Base-by-base conservation (phyloP, 2,113 vertebrate species). In the Urocitellus parryii region DNA sequence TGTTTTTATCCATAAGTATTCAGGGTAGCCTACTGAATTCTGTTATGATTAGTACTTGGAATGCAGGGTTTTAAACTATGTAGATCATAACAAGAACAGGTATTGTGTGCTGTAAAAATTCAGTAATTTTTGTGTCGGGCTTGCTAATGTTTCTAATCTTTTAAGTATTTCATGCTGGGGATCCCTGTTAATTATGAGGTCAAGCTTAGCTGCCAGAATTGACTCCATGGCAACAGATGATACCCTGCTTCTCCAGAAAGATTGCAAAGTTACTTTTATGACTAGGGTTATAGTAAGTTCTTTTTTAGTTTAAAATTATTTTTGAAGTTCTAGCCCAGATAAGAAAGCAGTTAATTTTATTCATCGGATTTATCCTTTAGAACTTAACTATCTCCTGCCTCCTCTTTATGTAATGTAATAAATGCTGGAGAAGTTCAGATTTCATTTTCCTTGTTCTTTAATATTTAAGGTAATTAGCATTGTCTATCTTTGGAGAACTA, bases 291-390 rank as follows among this genome's bases (percentile, higher is more conserved):
- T 10, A 72, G 48, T 91, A 93, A 89, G 51, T 39, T 34, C 45
- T 45, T 83, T 95, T 96, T 77, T 51, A 34, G 4, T 73, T 94
- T 63, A 82, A 72, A 87, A 83, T 34, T 2, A 27, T 63, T 87
- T 67, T n/a, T 45, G 37, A 72, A 56, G 4, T 67, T 90, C 48
- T 96, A 85, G 14, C 27, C 27, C 32, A 39, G 13, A 58, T 93
- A 77, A 93, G 56, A 70, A 92, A 95, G 84, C 20, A 91, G 24
- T 39, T 92, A 45, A 93, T 90, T 95, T 90, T 70, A 90, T 84
- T 72, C 17, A 51, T 34, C 74, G 29, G 8, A 29, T 78, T 96
- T 92, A 90, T 61, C 63, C 51, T 81, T 29, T 90, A 78, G 37
- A 17, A 73, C 45, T 93, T 83, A 89, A 78, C 24, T 82, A 0